These are phyloP conservation scores for Arctia plantaginis DNA, from an alignment of 2,888 invertebrate species.

Conservation along the genomic window DNA sequence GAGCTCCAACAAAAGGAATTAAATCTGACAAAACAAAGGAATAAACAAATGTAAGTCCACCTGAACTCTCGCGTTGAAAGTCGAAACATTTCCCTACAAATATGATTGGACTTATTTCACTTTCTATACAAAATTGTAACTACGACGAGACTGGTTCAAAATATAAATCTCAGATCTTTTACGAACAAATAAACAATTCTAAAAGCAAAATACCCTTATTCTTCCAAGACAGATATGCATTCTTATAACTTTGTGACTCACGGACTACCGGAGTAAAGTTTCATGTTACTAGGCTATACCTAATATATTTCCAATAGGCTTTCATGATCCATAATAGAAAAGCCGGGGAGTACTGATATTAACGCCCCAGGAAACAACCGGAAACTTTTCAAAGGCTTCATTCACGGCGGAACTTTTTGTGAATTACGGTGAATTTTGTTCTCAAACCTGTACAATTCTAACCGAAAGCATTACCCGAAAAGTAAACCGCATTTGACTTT, in stretches of 20 bases:
- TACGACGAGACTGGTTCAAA: conserved; percentile 12
- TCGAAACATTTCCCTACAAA: neutral
- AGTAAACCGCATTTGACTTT: neutral
- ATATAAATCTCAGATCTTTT: conserved; percentile 30
- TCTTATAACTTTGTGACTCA: conserved; percentile 60
- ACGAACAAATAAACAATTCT: conserved; percentile 38
- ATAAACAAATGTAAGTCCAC: neutral
- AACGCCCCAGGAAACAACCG: conserved; percentile 28
- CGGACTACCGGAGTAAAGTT: conserved; percentile 64
- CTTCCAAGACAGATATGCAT: conserved; percentile 43
- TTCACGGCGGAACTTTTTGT: neutral
- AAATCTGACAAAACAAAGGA: neutral
- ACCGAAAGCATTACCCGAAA: neutral
- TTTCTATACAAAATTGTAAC: neutral
- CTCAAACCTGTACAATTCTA: neutral
- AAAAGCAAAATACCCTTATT: conserved; percentile 38
- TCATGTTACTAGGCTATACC: conserved; percentile 58
- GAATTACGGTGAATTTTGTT: neutral
- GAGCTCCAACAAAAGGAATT: neutral
- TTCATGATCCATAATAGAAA: conserved; percentile 65
- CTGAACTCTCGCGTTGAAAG: neutral
- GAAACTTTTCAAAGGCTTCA: conserved; percentile 16
- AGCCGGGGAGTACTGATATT: conserved; percentile 40
- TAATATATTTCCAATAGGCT: conserved; percentile 68
- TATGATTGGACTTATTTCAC: neutral